Percentiles rank a stretch among this genome's conserved stretches.
These are phyloP conservation scores for Gymnarchus niloticus DNA, from an alignment of 2,113 vertebrate species.

Conservation along the genomic window DNA sequence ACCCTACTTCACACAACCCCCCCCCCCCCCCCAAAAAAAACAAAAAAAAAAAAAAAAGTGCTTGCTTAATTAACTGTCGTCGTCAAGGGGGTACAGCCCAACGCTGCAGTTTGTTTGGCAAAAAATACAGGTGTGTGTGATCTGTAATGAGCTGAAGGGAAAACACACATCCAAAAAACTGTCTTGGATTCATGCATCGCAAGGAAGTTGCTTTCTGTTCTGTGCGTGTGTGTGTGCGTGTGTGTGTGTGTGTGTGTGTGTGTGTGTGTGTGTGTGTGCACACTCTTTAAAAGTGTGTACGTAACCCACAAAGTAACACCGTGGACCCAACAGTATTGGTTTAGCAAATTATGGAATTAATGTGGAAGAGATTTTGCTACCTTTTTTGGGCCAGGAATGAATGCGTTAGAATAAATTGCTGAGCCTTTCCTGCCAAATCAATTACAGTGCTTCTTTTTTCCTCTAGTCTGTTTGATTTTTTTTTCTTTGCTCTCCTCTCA, in stretches of 20 bases:
- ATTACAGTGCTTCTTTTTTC: neutral
- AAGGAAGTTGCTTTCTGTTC: neutral
- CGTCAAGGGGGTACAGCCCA: neutral
- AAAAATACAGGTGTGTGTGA: neutral
- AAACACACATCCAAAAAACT: neutral
- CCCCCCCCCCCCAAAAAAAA: neutral
- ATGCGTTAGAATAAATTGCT: conserved; percentile 7
- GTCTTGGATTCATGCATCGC: neutral
- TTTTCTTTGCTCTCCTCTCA: neutral
- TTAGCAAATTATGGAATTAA: conserved; percentile 17
- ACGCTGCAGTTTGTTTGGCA: neutral
- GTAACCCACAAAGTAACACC: neutral
- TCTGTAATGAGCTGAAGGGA: neutral
- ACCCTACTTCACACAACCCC: too few relatives aligned
- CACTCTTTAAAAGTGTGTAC: too few relatives aligned
- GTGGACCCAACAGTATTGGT: neutral
- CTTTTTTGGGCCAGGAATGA: neutral
- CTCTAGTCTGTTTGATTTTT: neutral
- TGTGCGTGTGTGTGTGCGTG: neutral
- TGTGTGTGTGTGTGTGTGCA: conserved; percentile 9
- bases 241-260: conserved; percentile 6
- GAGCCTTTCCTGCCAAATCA: conserved; percentile 6
- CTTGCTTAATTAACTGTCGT: neutral
- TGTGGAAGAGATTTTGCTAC: neutral
- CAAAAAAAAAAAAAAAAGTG: neutral